Evolutionary conservation across 2,113 vertebrate species (phyloP).

Genomic region (Myrmecobius fasciatus): DNA sequence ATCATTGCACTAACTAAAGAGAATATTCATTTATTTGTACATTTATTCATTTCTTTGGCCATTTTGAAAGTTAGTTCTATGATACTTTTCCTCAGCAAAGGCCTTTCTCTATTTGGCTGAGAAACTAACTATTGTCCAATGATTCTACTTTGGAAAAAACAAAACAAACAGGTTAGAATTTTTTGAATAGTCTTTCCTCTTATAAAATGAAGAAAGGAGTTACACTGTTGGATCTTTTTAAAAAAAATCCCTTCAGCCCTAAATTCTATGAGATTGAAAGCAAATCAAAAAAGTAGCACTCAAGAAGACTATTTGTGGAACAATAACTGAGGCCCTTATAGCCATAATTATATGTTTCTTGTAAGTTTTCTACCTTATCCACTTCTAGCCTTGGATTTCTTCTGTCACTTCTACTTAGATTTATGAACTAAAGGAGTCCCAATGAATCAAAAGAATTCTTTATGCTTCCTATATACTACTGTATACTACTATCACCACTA

Average conservation of each 20-base stretch:
- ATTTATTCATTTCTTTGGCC: background rate
- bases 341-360: background rate
- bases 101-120: background rate
- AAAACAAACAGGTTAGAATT: constrained; percentile 11
- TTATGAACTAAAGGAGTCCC: background rate
- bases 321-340: background rate
- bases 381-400: background rate
- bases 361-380: background rate
- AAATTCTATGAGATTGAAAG: constrained; percentile 39
- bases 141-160: background rate
- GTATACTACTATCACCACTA: background rate
- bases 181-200: constrained; percentile 13
- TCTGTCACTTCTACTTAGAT: background rate
- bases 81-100: background rate
- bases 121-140: background rate
- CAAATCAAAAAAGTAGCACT: constrained; percentile 38
- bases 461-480: background rate
- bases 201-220: constrained; percentile 13
- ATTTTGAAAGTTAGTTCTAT: background rate
- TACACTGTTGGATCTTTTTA: background rate
- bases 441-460: background rate
- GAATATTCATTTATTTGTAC: background rate
- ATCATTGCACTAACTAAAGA: background rate
- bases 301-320: constrained; percentile 15
- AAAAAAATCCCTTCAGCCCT: background rate